Evolutionary conservation across 2,888 invertebrate species (phyloP), one percentile per base, ranked within the genome.

Genomic region (Amorpha juglandis): DNA sequence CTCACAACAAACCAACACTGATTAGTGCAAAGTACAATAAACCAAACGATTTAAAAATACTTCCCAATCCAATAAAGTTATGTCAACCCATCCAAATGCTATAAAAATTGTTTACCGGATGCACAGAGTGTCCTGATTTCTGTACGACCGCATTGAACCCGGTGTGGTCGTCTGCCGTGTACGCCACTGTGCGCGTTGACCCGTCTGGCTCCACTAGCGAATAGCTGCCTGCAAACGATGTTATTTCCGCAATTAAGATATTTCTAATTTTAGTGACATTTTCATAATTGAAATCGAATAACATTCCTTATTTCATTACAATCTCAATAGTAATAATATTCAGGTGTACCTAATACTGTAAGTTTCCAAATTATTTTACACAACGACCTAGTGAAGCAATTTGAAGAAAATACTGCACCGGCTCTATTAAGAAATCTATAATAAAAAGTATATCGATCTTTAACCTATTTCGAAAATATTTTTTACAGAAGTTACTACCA

Each of bases 61-160:
- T 45, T 11, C 45, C 7, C 14, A 3, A 45, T 4, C 11, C 12
- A 12, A 14, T 14, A 52, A 27, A 1, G n/a, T 6, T 8, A 33
- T 53, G n/a, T n/a, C n/a, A 53, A 14, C 21, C n/a, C 1, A 6
- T 7, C 7, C 27, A 64, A 33, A 64, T 71, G 45, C 64, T 53
- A 27, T 51, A 67, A 47, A n/a, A 48, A 62, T n/a, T 71, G 65
- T 75, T 81, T 77, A 91, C 90, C 78, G 95, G 94, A 81, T 95
- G 95, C 0, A 92, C 93, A 16, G 95, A 94, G 76, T 95, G 95
- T 62, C 95, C 96, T 35, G 94, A 91, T 83, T 94, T 95, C 72
- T 95, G 95, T 6, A 96, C 96, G 62, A 95, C 94, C 35, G 96
- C 96, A 78, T 96, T 96, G 91, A 96, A 96, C 11, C 96, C 96